Evolutionary conservation across 2,113 vertebrate genomes (phyloP).

Genomic region (Eretmochelys imbricata): DNA sequence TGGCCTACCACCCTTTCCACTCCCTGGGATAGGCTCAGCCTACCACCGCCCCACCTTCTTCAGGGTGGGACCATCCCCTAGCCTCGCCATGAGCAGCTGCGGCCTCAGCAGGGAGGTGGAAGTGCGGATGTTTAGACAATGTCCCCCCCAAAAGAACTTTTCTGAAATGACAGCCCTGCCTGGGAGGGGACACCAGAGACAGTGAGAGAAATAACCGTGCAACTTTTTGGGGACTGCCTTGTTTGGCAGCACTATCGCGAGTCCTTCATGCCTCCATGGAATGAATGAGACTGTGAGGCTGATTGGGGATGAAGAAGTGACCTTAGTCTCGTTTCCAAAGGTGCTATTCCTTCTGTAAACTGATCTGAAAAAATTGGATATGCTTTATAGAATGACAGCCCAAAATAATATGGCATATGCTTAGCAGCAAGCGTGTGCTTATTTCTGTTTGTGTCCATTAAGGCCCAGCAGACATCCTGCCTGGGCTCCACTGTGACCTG

Average conservation of each 20-base stretch:
- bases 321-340: conserved; percentile 33
- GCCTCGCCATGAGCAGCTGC: not conserved
- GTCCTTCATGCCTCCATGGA: not conserved
- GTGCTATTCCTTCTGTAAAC: not conserved
- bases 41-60: not conserved
- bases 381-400: not conserved
- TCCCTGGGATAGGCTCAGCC: not conserved
- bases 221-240: conserved; percentile 15
- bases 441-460: not conserved
- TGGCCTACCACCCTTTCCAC: not conserved
- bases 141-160: not conserved
- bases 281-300: not conserved
- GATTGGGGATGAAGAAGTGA: conserved; percentile 6
- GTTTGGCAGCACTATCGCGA: not conserved
- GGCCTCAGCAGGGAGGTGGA: not conserved
- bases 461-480: not conserved
- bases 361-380: not conserved
- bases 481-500: not conserved
- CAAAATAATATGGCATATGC: not conserved
- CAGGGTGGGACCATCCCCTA: not conserved
- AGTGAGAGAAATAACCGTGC: not conserved
- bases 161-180: not conserved
- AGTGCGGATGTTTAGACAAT: not conserved
- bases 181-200: not conserved
- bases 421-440: not conserved